Evolutionary conservation across 2,113 vertebrate species (phyloP), one percentile per base, ranked within the genome.

Genomic region (Phrynosoma blainvillii): DNA sequence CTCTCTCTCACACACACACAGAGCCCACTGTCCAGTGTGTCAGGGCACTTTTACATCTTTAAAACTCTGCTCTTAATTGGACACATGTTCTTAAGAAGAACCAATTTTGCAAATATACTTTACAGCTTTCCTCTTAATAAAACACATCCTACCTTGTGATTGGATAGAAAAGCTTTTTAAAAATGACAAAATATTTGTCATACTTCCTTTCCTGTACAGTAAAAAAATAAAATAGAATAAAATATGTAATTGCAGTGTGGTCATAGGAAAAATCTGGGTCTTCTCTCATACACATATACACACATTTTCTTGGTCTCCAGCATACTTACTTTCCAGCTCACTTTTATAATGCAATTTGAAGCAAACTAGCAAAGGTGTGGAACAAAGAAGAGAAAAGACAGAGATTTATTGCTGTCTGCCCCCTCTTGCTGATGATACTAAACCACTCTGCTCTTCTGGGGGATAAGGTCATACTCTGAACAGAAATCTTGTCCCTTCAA

Each of bases 401-500:
- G n/a, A n/a, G 9, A 88, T 78, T 68, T 23, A 81, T 86, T 79
- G 66, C 77, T 56, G 62, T 18, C 30, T 79, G 42, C 20, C 5
- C 25, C 54, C 65, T 56, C 40, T 56, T 56, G 42, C 65, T 79
- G 85, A 79, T 86, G 78, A 65, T 36, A 32, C 75, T 86, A 79
- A 68, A 75, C 77, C 70, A n/a, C 12, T 79, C 20, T 52, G 65
- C 42, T 86, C 65, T 42, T 79, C 47, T 54, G 85, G 62, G 62
- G 71, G 85, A 86, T 68, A 86, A 86, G 77, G 77, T 71, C 85
- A 86, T 16, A 14, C 65, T 86, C 76, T 52, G 65, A 79, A 79
- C 56, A 30, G 62, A 65, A 86, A 86, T 77, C 65, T 70, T 86
- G 65, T 71, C n/a, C 85, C 75, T 86, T 86, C 84, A 52, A 68